Evolutionary conservation across 2,888 invertebrate species (phyloP), one percentile per base, ranked within the genome.

Genomic region (Thymelicus lineola): DNA sequence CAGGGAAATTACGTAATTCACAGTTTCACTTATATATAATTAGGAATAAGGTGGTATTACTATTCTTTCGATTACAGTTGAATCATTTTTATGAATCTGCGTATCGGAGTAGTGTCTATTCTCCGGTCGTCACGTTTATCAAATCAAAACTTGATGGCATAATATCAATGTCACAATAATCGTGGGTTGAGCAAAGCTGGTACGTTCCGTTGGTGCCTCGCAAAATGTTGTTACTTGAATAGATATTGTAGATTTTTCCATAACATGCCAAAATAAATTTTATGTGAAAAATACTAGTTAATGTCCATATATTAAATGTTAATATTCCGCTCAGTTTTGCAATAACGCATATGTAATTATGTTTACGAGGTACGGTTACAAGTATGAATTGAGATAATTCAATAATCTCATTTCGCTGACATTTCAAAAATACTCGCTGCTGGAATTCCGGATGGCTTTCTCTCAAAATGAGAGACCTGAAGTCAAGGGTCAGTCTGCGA

Each of bases 101-200:
- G 58, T 64, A 64, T 64, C 53, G 7, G 15, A 38, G 38, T 20
- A 38, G 15, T 38, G 17, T 58, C 53, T 70, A 53, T 50, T 64
- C 53, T 35, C 35, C 15, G 53, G 42, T 50, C 58, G 64, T 70
- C 69, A 70, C 64, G 63, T 63, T 69, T 69, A 69, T 69, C 63
- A 61, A 69, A 63, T 69, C 69, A 69, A 69, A 69, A 63, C 45
- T 6, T 63, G 69, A 63, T 69, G 63, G 63, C 63, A 63, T 69
- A 69, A 69, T 63, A 69, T 69, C 69, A 72, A 71, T 74, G 75
- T 78, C 73, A 77, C 78, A 76, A 77, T 76, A 75, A 75, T 77
- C 66, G 75, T 71, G 74, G 73, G 75, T 79, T 80, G 77, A 72
- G 77, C 71, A 81, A 80, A 76, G 69, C 61, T 62, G 68, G 64